phyloP scores from a whole-genome alignment of 2,797 vertebrate species.

The Bradypodion pumilum region DNA sequence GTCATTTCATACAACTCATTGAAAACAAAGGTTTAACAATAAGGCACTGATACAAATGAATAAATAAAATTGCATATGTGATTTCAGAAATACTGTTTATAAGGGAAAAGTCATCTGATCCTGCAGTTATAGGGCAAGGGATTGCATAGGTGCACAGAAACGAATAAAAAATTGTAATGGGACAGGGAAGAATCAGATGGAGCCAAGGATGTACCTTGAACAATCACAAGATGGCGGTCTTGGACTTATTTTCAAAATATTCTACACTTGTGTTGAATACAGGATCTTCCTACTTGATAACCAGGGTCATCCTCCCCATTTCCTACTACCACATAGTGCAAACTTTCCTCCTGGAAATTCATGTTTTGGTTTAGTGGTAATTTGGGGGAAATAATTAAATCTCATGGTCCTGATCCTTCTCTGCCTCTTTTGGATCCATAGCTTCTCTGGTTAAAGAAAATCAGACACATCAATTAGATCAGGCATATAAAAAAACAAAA shows the following conservation, averaged over 20 bases:
- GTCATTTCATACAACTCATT: no score
- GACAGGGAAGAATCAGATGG: background rate
- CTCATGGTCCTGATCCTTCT: no score
- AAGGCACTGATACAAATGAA: background rate
- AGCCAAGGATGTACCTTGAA: background rate
- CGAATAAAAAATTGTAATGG: background rate
- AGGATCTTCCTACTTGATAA: no score
- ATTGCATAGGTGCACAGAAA: background rate
- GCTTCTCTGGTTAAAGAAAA: background rate
- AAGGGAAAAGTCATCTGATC: background rate
- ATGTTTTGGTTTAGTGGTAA: no score
- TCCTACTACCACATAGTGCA: background rate
- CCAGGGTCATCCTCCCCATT: no score
- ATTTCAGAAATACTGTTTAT: background rate
- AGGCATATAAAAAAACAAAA: no score
- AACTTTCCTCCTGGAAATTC: no score
- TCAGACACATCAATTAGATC: no score
- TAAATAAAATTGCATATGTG: background rate
- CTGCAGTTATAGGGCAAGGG: background rate
- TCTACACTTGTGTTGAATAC: no score
- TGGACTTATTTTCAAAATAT: background rate
- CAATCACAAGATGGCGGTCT: slow-evolving; percentile 2
- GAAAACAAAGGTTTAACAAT: background rate
- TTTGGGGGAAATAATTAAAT: background rate
- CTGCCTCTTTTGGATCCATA: background rate